phyloP scores from a whole-genome alignment of 2,113 vertebrate species.

The Ranitomeya variabilis region DNA sequence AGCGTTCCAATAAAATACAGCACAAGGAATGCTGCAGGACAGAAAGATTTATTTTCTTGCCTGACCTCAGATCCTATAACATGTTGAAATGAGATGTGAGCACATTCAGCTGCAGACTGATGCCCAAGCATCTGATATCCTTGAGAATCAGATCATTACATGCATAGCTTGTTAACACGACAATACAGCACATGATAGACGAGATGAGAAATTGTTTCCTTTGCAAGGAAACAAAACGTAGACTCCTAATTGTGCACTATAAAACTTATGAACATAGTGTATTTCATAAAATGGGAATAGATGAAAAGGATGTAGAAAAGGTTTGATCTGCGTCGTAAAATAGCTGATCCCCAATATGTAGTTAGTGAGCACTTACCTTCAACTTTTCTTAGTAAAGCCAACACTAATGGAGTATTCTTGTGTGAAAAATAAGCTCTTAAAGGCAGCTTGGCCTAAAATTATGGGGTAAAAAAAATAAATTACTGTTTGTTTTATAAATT shows the following conservation, averaged over 20 bases:
- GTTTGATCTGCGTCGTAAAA: background rate
- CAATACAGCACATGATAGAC: constrained; percentile 48
- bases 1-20: constrained; percentile 17
- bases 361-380: constrained; percentile 74
- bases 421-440: constrained; percentile 83
- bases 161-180: constrained; percentile 54
- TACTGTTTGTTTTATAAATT: background rate
- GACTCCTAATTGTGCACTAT: background rate
- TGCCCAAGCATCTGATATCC: constrained; percentile 54
- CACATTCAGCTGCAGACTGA: constrained; percentile 50
- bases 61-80: constrained; percentile 51
- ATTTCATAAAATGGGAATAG: background rate
- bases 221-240: background rate
- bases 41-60: constrained; percentile 47
- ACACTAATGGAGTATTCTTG: constrained; percentile 73
- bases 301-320: background rate
- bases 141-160: constrained; percentile 54
- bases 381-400: constrained; percentile 72
- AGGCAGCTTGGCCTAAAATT: constrained; percentile 76
- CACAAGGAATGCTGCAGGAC: background rate
- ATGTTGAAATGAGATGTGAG: constrained; percentile 53
- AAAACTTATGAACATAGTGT: constrained; percentile 1
- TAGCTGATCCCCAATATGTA: background rate
- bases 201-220: constrained; percentile 45
- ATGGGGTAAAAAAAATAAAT: constrained; percentile 45